These are phyloP conservation scores for Bufo gargarizans DNA, from an alignment of 2,113 vertebrate genomes.

Conservation along the genomic window DNA sequence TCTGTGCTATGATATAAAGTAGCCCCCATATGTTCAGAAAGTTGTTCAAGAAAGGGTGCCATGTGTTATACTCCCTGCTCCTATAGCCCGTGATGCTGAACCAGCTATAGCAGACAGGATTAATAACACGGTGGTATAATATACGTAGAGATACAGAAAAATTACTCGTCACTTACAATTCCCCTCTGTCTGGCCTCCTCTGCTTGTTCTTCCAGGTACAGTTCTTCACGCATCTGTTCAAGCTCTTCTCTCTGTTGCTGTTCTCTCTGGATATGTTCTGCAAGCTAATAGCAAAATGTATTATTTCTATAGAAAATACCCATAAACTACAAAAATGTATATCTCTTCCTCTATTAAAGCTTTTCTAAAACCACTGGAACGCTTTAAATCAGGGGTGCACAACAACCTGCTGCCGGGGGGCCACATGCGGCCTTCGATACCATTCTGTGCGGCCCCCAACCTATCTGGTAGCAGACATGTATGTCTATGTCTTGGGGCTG, in stretches of 20 bases:
- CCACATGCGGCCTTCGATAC: too few species aligned
- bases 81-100: background rate
- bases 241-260: constrained; percentile 78
- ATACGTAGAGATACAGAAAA: background rate
- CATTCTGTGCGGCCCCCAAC: too few species aligned
- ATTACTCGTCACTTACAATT: constrained; percentile 73
- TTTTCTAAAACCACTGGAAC: background rate
- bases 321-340: background rate
- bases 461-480: too few species aligned
- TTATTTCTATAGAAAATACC: background rate
- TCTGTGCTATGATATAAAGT: background rate
- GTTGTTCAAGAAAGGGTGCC: background rate
- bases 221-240: constrained; percentile 80
- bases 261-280: constrained; percentile 76
- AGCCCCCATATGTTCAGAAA: background rate
- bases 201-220: constrained; percentile 83
- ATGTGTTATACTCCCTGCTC: background rate
- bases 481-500: too few species aligned
- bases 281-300: constrained; percentile 69
- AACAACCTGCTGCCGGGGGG: too few species aligned
- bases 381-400: background rate
- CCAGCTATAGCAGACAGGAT: background rate
- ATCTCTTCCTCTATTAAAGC: background rate
- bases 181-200: constrained; percentile 74
- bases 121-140: background rate